Conservation (phyloP, 2,113 vertebrate species). For the Petaurus breviceps region DNA sequence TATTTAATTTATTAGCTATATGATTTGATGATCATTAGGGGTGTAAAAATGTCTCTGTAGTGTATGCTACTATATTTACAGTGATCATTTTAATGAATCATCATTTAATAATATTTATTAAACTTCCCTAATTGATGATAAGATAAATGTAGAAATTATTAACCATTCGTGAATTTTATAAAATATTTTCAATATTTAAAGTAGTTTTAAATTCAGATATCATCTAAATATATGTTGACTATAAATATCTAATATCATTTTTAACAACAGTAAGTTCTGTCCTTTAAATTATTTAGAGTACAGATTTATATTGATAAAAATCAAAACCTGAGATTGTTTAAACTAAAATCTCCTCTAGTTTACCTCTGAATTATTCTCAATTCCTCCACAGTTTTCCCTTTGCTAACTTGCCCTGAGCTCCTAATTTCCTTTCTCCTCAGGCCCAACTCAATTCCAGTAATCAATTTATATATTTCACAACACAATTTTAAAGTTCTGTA, state of each 20-base stretch:
- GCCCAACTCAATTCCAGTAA: background rate
- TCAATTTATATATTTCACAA: background rate
- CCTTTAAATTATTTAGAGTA: background rate
- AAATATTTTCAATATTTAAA: constrained; percentile 33
- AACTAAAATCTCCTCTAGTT: background rate
- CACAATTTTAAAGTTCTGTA: too few species aligned
- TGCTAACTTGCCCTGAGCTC: background rate
- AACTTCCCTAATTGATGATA: background rate
- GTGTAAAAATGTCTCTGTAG: background rate
- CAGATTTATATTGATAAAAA: background rate
- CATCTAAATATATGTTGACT: background rate
- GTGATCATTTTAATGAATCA: background rate
- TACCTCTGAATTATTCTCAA: background rate
- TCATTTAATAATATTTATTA: background rate
- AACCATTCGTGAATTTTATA: background rate
- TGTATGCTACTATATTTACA: background rate
- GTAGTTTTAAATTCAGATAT: background rate
- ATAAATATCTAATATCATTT: constrained; percentile 8
- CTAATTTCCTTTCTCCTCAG: background rate
- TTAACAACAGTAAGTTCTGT: background rate
- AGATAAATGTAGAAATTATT: constrained; percentile 5
- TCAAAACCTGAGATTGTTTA: background rate
- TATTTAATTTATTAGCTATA: background rate
- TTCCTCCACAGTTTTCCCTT: background rate
- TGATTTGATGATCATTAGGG: background rate